These are phyloP conservation scores for Thamnophis elegans DNA, from an alignment of 2,797 vertebrate genomes.

Conservation along the genomic window DNA sequence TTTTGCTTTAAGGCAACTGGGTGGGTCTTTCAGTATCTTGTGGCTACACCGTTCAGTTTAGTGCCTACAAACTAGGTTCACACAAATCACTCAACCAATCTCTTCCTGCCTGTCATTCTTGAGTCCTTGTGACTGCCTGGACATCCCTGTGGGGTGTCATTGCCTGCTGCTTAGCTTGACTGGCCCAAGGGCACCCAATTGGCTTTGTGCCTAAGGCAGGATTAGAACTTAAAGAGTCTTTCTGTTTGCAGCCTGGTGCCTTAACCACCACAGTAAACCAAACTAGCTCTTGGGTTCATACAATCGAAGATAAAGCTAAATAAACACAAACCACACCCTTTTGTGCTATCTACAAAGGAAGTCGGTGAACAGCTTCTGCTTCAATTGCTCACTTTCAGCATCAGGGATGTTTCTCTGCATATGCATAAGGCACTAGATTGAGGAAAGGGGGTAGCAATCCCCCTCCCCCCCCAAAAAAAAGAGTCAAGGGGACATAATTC, in stretches of 20 bases:
- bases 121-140: not conserved
- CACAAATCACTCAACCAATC: not conserved
- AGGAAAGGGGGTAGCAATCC: not conserved
- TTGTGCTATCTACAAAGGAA: not conserved
- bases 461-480: not conserved
- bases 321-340: not conserved
- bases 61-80: not conserved
- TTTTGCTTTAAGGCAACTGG: not conserved
- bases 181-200: not conserved
- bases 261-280: not conserved
- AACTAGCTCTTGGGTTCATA: not conserved
- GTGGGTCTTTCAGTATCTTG: not conserved
- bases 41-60: not conserved
- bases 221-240: not conserved
- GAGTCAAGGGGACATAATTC: not conserved
- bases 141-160: not conserved
- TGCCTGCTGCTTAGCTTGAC: not conserved
- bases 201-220: not conserved
- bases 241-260: not conserved
- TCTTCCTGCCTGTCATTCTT: not conserved
- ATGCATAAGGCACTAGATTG: not conserved
- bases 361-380: not conserved
- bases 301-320: not conserved
- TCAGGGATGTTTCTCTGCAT: not conserved
- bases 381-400: not conserved